Evolutionary conservation across 2,888 invertebrate species (phyloP), one percentile per base, ranked within the genome.

Genomic region (Lepidocyrtinus sp.): DNA sequence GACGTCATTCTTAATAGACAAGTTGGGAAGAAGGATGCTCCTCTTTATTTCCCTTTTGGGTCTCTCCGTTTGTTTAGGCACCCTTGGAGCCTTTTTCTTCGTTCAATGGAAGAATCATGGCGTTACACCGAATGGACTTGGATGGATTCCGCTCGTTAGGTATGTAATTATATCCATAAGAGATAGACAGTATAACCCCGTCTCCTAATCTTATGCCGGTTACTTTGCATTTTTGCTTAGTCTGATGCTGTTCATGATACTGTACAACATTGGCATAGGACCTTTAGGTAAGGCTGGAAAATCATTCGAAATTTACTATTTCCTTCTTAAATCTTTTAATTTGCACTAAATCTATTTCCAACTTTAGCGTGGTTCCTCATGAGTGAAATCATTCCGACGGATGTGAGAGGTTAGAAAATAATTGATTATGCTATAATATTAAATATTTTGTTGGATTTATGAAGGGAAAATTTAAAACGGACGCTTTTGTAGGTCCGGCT

Each of bases 21-120:
- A 92, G 80, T 93, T 94, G 9, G 96, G 96, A 0, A 91, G 97
- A 77, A 93, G 94, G 84, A 91, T 94, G 1, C 91, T 96, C 2
- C 90, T 98, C 1, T 91, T 96, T 71, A 90, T 94, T 80, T 96
- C 96, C 63, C 92, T 94, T 22, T 87, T 91, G 24, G 91, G 93
- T 21, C 94, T 95, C 93, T 91, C 93, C 0, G 80, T 92, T 0
- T 93, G 94, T 85, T 89, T 95, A 70, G 89, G 92, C 55, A 90
- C 93, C 26, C 89, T 96, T 3, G 95, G 95, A 0, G 89, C 92
- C 36, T 95, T 93, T 88, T 96, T 95, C 89, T 92, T 93, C 84
- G 87, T 91, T 65, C 82, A 85, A 36, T 64, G 69, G 17, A 70
- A 70, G 26, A 80, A 82, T 63, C 50, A 71, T 17, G 82, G 82